phyloP scores from a whole-genome alignment of 1,140 invertebrate species.

The Cotesia chilonis region DNA sequence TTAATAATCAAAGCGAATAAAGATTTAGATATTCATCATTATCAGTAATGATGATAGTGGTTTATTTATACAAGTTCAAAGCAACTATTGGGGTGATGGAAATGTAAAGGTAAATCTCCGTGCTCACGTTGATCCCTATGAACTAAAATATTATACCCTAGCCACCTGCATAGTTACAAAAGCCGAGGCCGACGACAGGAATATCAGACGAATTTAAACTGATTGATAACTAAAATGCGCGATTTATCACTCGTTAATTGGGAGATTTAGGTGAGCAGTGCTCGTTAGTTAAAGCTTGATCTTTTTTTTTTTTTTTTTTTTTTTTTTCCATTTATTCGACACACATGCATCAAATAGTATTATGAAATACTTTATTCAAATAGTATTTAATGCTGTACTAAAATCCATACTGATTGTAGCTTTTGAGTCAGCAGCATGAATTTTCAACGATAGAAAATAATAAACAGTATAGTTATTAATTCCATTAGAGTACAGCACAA shows the following conservation, averaged over 20 bases:
- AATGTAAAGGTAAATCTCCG: not conserved
- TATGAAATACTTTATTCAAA: too few species aligned
- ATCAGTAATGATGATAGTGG: not conserved
- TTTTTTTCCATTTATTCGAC: too few species aligned
- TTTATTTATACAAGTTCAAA: not conserved
- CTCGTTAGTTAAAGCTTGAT: conserved; percentile 54
- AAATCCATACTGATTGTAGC: too few species aligned
- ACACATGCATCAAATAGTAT: too few species aligned
- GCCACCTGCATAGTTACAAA: conserved; percentile 20
- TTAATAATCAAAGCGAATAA: too few species aligned
- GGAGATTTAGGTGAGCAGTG: conserved; percentile 60
- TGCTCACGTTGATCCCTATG: not conserved
- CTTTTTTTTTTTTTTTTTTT: too few species aligned
- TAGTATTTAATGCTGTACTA: too few species aligned
- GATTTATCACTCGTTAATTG: conserved; percentile 60
- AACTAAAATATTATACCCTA: not conserved
- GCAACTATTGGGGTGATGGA: not conserved
- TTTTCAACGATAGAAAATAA: too few species aligned
- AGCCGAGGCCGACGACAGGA: conserved; percentile 29
- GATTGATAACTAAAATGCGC: conserved; percentile 58
- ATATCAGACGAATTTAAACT: conserved; percentile 54
- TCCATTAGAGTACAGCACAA: too few species aligned
- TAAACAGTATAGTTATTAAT: too few species aligned
- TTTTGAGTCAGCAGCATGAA: too few species aligned
- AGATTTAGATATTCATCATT: not conserved